Conservation (phyloP, 2,888 invertebrate genomes). For the Teleogryllus oceanicus region DNA sequence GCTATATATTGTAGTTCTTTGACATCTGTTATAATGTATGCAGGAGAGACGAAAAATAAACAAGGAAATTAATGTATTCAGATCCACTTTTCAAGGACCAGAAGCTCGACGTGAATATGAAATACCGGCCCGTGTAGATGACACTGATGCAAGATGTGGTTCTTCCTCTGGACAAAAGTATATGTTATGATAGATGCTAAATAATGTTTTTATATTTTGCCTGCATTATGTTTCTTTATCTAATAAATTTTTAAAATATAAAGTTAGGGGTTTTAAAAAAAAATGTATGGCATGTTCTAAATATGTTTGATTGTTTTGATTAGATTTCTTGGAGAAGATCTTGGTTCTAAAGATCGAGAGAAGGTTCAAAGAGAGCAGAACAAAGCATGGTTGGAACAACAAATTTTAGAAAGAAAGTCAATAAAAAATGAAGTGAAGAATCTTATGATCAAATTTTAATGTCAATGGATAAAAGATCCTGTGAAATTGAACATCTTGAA, state of each 20-base stretch:
- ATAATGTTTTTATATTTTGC: slow-evolving; percentile 25
- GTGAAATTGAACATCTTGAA: slow-evolving; percentile 70
- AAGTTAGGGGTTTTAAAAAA: too few relatives aligned
- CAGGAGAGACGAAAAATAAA: slow-evolving; percentile 63
- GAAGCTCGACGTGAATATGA: slow-evolving; percentile 82
- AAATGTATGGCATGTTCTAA: too few relatives aligned
- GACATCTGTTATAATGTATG: slow-evolving; percentile 4
- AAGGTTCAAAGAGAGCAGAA: slow-evolving; percentile 76
- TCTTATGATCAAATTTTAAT: slow-evolving; percentile 65
- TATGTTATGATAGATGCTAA: slow-evolving; percentile 37
- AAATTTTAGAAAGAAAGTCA: slow-evolving; percentile 53
- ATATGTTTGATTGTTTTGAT: slow-evolving; percentile 5
- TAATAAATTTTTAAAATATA: slow-evolving; percentile 22
- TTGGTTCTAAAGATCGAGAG: slow-evolving; percentile 61
- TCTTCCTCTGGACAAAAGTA: slow-evolving; percentile 79
- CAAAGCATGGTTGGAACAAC: slow-evolving; percentile 82
- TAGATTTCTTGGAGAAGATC: slow-evolving; percentile 85
- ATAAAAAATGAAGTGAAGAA: slow-evolving; percentile 53
- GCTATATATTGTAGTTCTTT: too few relatives aligned
- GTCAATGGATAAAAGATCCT: slow-evolving; percentile 65
- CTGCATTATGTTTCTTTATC: slow-evolving; percentile 20
- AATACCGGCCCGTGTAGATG: slow-evolving; percentile 66
- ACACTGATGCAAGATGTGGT: slow-evolving; percentile 73
- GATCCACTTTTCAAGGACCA: slow-evolving; percentile 69
- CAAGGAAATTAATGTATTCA: slow-evolving; percentile 70